Evolutionary conservation across 2,113 vertebrate species (phyloP).

Genomic region (Athene cunicularia): DNA sequence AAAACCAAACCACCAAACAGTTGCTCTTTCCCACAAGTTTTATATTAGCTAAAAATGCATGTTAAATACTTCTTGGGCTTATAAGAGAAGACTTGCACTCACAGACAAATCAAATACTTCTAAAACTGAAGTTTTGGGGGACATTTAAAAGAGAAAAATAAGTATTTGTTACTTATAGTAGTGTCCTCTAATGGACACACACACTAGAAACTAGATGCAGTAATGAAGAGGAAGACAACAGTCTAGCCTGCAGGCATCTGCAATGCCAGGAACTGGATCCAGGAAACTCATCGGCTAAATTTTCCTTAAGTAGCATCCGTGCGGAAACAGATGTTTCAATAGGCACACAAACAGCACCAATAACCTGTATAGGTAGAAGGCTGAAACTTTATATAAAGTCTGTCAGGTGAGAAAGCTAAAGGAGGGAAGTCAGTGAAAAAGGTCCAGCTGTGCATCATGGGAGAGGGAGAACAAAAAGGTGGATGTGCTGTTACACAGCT

Average conservation of each 20-base stretch:
- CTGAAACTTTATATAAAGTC: neutral
- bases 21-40: neutral
- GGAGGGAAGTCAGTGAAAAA: neutral
- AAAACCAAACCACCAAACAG: neutral
- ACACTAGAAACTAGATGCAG: neutral
- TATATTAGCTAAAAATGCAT: neutral
- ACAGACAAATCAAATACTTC: neutral
- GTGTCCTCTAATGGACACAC: neutral
- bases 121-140: neutral
- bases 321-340: neutral
- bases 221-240: neutral
- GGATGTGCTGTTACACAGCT: neutral
- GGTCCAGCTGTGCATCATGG: neutral
- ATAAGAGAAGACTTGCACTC: neutral
- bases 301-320: neutral
- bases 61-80: neutral
- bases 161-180: neutral
- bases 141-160: neutral
- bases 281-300: neutral
- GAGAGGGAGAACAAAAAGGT: neutral
- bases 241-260: neutral
- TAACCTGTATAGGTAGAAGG: neutral
- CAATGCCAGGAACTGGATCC: neutral
- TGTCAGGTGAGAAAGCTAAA: neutral
- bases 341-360: neutral